phyloP scores from a whole-genome alignment of 2,113 vertebrate species.

The Himantopus leucocephalus region DNA sequence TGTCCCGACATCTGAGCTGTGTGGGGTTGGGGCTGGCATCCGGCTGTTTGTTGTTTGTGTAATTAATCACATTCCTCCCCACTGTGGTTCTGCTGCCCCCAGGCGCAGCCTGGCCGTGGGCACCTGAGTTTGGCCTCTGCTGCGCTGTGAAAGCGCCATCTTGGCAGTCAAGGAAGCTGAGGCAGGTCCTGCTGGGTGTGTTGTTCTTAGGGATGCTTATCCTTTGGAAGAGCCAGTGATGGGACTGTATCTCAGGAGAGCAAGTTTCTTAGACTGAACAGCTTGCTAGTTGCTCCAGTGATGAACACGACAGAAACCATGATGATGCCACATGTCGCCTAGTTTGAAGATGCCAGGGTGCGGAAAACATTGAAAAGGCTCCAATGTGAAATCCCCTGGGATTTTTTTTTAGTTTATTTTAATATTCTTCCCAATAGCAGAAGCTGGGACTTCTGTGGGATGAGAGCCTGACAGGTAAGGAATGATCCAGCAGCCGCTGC shows the following conservation, averaged over 20 bases:
- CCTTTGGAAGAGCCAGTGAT: neutral
- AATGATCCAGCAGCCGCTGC: neutral
- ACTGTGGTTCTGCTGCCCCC: neutral
- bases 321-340: neutral
- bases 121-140: neutral
- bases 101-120: neutral
- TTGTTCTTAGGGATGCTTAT: neutral
- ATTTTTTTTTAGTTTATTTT: neutral
- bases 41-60: neutral
- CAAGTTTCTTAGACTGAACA: neutral
- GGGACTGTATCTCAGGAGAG: neutral
- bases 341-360: neutral
- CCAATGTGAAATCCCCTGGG: neutral
- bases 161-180: neutral
- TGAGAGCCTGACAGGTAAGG: neutral
- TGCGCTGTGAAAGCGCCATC: neutral
- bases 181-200: neutral
- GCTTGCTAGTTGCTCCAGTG: neutral
- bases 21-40: neutral
- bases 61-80: neutral
- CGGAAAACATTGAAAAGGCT: neutral
- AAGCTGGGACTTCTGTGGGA: neutral
- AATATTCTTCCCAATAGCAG: neutral
- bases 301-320: neutral
- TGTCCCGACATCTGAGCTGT: neutral